Evolutionary conservation across 1,140 invertebrate species (phyloP).

Genomic region (Trichoplusia ni): DNA sequence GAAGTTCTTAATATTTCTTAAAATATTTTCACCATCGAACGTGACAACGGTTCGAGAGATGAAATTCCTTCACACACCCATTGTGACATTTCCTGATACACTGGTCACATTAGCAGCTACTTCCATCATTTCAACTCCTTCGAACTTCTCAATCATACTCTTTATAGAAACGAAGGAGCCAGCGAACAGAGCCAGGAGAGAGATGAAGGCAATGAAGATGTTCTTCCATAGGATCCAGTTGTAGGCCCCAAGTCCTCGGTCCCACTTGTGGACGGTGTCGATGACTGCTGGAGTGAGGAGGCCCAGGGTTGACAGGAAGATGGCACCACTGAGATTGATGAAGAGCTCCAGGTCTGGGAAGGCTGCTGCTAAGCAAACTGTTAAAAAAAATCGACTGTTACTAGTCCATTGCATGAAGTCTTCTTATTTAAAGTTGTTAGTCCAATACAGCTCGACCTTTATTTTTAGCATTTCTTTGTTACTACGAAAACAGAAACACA

Average conservation of each 20-base stretch:
- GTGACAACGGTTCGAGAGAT: background rate
- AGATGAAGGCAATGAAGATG: constrained; percentile 82
- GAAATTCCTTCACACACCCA: constrained; percentile 8
- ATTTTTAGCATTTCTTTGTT: too few relatives aligned
- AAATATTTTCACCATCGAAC: too few relatives aligned
- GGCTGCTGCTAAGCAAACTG: constrained; percentile 88
- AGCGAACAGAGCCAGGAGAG: constrained; percentile 85
- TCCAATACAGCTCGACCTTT: too few relatives aligned
- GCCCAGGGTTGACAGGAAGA: constrained; percentile 92
- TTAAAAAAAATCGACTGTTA: constrained; percentile 47
- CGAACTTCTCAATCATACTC: constrained; percentile 78
- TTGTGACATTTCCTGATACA: constrained; percentile 30
- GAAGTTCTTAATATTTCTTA: too few relatives aligned
- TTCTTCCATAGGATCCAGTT: constrained; percentile 88
- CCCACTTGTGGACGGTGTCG: constrained; percentile 88
- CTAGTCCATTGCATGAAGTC: too few relatives aligned
- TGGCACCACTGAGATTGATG: constrained; percentile 93
- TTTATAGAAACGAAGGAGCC: constrained; percentile 85
- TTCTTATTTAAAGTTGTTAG: too few relatives aligned
- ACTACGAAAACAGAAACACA: background rate
- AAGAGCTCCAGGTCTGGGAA: constrained; percentile 93
- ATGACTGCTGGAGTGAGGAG: constrained; percentile 92
- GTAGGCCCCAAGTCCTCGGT: constrained; percentile 82
- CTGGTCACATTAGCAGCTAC: constrained; percentile 39
- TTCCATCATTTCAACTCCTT: constrained; percentile 29